A percentile compares a stretch with the other conserved stretches of the same genome.
Conservation (phyloP, 2,797 vertebrate species). For the Pipistrellus kuhlii region DNA sequence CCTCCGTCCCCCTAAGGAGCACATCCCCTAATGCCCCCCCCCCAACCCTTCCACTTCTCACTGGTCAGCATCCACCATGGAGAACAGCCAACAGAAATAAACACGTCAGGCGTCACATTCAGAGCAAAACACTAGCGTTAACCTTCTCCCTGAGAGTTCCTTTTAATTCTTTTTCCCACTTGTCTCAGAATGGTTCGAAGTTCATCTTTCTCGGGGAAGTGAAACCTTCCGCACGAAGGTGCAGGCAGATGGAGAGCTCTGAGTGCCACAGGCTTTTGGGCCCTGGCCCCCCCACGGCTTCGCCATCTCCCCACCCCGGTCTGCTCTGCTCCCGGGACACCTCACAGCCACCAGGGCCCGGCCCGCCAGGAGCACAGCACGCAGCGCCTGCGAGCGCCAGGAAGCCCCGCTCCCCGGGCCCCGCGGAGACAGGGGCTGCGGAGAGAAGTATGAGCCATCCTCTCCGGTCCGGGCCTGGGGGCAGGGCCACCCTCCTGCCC, state of each 20-base stretch:
- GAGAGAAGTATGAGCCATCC: neutral
- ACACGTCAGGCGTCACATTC: neutral
- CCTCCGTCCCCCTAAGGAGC: accelerated
- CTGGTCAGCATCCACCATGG: neutral
- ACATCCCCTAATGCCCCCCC: no score
- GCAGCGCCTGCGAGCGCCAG: neutral
- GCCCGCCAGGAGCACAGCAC: accelerated
- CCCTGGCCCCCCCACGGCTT: neutral
- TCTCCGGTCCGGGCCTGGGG: neutral
- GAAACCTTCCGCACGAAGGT: neutral
- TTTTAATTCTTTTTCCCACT: neutral
- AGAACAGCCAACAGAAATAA: neutral
- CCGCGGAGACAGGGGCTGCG: no score
- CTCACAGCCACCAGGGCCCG: neutral
- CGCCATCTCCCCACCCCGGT: neutral
- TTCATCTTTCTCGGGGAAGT: neutral
- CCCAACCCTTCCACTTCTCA: no score
- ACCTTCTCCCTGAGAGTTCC: neutral
- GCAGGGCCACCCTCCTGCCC: neutral
- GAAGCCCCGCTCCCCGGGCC: neutral
- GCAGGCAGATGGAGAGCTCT: neutral
- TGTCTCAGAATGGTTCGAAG: neutral
- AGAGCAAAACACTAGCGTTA: neutral
- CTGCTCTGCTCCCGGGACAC: neutral
- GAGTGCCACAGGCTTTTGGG: no score